These are phyloP conservation scores for Dreissena rostriformis DNA, from an alignment of 1,140 invertebrate genomes.

Conservation along the genomic window DNA sequence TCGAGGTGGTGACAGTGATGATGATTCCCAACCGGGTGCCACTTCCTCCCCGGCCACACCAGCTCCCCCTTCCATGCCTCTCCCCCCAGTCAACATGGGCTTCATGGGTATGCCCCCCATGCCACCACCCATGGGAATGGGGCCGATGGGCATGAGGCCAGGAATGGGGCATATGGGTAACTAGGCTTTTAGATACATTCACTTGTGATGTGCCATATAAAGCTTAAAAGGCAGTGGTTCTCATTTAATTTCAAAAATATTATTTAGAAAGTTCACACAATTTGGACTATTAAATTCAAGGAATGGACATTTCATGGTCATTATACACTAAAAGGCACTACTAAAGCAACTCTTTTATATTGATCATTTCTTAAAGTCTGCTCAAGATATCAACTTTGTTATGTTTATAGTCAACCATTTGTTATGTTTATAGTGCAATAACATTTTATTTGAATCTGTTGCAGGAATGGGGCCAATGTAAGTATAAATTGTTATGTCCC, in stretches of 20 bases:
- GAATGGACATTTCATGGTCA: neutral
- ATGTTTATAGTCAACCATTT: neutral
- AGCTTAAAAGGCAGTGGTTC: neutral
- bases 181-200: conserved; percentile 77
- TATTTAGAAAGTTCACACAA: neutral
- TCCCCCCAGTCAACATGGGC: neutral
- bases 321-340: neutral
- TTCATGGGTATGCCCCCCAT: conserved; percentile 61
- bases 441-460: conserved; percentile 67
- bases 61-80: conserved; percentile 17
- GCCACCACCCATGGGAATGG: conserved; percentile 67
- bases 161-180: conserved; percentile 68
- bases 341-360: neutral
- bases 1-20: conserved; percentile 66
- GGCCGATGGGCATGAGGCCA: conserved; percentile 68
- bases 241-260: neutral
- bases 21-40: conserved; percentile 45
- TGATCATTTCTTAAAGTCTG: neutral
- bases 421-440: neutral
- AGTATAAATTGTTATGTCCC: neutral
- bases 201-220: neutral
- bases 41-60: conserved; percentile 35
- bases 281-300: too few relatives aligned
- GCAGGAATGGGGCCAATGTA: conserved; percentile 84
- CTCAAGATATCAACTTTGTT: neutral